Evolutionary conservation across 1,140 invertebrate species (phyloP).

Genomic region (Temnothorax curvispinosus): DNA sequence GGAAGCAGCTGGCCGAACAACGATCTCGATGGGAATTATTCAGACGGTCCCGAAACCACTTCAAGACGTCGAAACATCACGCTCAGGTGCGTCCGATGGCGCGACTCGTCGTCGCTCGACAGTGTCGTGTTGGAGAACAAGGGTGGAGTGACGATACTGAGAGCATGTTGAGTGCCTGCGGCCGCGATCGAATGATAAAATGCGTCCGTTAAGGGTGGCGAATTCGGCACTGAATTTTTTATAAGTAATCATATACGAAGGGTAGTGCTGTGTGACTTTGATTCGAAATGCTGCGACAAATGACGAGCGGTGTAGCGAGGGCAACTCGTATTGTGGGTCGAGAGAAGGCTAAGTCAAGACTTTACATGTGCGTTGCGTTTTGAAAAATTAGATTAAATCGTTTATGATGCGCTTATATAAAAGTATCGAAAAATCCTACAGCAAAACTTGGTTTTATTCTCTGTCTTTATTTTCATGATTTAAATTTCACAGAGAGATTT

Average conservation of each 20-base stretch:
- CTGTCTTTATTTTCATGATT: not conserved
- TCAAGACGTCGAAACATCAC: constrained; percentile 39
- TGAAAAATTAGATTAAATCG: not conserved
- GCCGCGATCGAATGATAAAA: constrained; percentile 1
- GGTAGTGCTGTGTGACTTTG: not conserved
- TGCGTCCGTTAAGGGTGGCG: not conserved
- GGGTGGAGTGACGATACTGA: constrained; percentile 42
- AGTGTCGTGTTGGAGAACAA: constrained; percentile 36
- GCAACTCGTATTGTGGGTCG: constrained; percentile 18
- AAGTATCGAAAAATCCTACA: not conserved
- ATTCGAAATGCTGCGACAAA: constrained; percentile 26
- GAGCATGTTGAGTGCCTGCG: constrained; percentile 43
- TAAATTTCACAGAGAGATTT: not conserved
- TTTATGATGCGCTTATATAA: not conserved
- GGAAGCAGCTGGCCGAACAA: constrained; percentile 61
- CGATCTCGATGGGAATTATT: constrained; percentile 64
- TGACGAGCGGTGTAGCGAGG: not conserved
- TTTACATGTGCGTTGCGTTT: not conserved
- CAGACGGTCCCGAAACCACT: constrained; percentile 45
- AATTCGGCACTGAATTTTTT: constrained; percentile 22
- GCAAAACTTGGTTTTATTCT: not conserved
- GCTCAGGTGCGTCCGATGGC: constrained; percentile 16
- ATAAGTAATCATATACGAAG: constrained; percentile 11
- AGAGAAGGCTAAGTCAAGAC: not conserved
- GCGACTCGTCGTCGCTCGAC: constrained; percentile 18